Evolutionary conservation across 2,888 invertebrate species (phyloP).

Genomic region (Hyppa rectilinea): DNA sequence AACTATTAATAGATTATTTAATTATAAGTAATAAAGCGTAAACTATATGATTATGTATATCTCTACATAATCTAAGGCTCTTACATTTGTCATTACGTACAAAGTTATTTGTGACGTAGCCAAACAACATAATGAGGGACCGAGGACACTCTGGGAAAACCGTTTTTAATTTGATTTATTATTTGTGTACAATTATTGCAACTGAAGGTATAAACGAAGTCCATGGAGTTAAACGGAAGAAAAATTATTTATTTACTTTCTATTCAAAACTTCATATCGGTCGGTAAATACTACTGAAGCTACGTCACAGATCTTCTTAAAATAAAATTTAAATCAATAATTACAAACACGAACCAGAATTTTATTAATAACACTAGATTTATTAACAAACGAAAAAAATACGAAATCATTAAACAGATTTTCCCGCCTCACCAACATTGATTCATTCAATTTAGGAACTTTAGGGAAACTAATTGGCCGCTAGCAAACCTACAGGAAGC

Average conservation of each 20-base stretch:
- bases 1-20: slow-evolving; percentile 11
- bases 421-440: neutral
- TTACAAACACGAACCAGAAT: slow-evolving; percentile 1
- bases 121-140: neutral
- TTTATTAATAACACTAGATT: neutral
- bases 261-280: neutral
- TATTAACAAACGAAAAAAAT: neutral
- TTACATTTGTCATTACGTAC: slow-evolving; percentile 8
- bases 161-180: neutral
- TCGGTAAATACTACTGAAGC: neutral
- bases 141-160: neutral
- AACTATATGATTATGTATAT: slow-evolving; percentile 13
- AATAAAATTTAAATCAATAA: neutral
- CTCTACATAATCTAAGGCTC: slow-evolving; percentile 18
- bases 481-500: neutral
- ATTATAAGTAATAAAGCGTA: slow-evolving; percentile 34
- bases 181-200: neutral
- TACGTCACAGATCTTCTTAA: neutral
- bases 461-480: neutral
- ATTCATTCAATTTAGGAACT: slow-evolving; percentile 28
- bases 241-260: neutral
- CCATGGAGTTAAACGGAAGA: neutral
- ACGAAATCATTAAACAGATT: neutral
- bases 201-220: neutral
- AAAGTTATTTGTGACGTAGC: neutral